Conservation (phyloP, 1,140 invertebrate species). For the Drosophila rhopaloa region DNA sequence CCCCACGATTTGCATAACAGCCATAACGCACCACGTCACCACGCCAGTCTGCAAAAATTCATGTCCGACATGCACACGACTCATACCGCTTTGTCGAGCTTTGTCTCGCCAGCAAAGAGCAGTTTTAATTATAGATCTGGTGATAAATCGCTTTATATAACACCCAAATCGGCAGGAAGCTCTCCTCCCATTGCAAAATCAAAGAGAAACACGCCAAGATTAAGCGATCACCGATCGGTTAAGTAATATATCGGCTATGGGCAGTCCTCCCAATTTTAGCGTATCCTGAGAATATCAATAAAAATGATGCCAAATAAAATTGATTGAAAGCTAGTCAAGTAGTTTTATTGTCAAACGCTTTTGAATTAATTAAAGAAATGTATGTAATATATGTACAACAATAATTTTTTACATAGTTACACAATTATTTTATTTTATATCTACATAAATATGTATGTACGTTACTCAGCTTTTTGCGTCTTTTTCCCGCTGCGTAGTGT, state of each 20-base stretch:
- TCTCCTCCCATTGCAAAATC: slow-evolving; percentile 1
- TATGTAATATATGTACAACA: too few species aligned
- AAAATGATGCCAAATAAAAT: too few species aligned
- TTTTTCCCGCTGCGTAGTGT: background rate
- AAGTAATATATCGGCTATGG: slow-evolving; percentile 3
- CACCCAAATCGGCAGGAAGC: slow-evolving; percentile 27
- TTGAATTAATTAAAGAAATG: too few species aligned
- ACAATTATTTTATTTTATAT: too few species aligned
- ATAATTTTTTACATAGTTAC: too few species aligned
- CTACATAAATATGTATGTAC: too few species aligned
- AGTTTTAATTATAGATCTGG: slow-evolving; percentile 38
- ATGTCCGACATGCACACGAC: slow-evolving; percentile 21
- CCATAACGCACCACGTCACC: slow-evolving; percentile 15
- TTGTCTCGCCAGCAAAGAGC: slow-evolving; percentile 15
- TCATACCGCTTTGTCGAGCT: slow-evolving; percentile 18
- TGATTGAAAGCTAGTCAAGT: too few species aligned
- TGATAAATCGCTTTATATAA: slow-evolving; percentile 32
- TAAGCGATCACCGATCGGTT: slow-evolving; percentile 1
- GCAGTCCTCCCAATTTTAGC: too few species aligned
- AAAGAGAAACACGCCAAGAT: slow-evolving; percentile 8
- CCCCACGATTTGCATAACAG: slow-evolving; percentile 66
- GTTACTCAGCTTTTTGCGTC: background rate
- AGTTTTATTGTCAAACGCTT: too few species aligned
- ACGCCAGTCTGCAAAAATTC: slow-evolving; percentile 2
- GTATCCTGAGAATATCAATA: too few species aligned